These are phyloP conservation scores for Sebastes schlegelii DNA, from an alignment of 2,113 vertebrate genomes.

Conservation along the genomic window DNA sequence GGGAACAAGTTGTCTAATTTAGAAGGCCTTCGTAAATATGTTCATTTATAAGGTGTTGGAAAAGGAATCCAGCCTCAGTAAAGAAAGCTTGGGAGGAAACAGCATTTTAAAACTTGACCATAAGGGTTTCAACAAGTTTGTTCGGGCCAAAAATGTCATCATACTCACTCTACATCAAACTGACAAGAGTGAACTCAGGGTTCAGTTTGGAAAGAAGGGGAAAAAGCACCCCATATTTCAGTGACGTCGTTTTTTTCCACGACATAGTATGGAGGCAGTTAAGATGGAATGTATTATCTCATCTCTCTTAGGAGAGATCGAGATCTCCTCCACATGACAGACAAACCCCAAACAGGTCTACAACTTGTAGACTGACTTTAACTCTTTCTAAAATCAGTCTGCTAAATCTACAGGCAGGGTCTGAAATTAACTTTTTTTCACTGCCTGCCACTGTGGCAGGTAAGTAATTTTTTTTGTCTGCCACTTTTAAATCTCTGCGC, in stretches of 20 bases:
- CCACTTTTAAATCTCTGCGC: no score
- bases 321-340: slow-evolving; percentile 29
- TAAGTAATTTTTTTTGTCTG: no score
- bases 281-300: slow-evolving; percentile 69
- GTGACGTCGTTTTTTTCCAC: slow-evolving; percentile 20
- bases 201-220: not conserved
- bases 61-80: not conserved
- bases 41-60: not conserved
- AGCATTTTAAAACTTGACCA: not conserved
- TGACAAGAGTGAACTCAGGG: not conserved
- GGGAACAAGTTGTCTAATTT: not conserved
- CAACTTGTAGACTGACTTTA: not conserved
- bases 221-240: not conserved
- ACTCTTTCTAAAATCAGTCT: not conserved
- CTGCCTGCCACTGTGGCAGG: no score
- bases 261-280: slow-evolving; percentile 26
- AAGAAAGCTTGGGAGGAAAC: not conserved
- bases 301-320: slow-evolving; percentile 44
- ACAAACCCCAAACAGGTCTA: not conserved
- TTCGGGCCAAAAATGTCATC: not conserved
- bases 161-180: not conserved
- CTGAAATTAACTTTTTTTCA: no score
- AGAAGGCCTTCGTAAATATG: not conserved
- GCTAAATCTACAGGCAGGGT: no score
- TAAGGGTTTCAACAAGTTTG: not conserved